These are phyloP conservation scores for Netelia fuscicornis DNA, from an alignment of 2,888 invertebrate genomes.

Conservation along the genomic window DNA sequence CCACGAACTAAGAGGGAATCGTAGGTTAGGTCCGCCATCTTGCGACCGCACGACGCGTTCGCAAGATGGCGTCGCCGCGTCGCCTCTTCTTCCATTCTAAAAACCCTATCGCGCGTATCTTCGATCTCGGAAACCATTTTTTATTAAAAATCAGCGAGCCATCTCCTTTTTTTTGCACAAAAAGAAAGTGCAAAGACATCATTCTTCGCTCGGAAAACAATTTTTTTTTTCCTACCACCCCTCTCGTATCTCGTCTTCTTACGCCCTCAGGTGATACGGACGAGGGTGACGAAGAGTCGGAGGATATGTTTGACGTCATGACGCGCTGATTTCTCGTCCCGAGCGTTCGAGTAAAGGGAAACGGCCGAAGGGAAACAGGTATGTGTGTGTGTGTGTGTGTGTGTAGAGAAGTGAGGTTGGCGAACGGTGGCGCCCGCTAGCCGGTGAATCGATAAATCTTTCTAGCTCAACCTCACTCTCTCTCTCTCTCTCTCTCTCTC, in stretches of 20 bases:
- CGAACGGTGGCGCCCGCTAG: slow-evolving; percentile 53
- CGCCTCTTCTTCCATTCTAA: not conserved
- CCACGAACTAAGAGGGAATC: too few species aligned
- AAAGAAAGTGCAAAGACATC: not conserved
- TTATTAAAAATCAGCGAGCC: not conserved
- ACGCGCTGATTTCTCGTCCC: slow-evolving; percentile 46
- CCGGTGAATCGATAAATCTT: slow-evolving; percentile 67
- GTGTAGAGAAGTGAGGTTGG: slow-evolving; percentile 16
- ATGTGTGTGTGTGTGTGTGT: not conserved
- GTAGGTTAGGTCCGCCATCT: not conserved
- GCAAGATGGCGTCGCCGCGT: not conserved
- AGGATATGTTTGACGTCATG: slow-evolving; percentile 45
- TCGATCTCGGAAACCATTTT: not conserved
- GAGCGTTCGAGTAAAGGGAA: slow-evolving; percentile 28
- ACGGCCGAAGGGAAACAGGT: slow-evolving; percentile 46
- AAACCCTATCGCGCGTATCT: not conserved
- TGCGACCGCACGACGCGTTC: not conserved
- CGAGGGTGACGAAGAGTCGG: slow-evolving; percentile 23
- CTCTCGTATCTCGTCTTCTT: not conserved
- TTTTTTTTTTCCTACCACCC: slow-evolving; percentile 9
- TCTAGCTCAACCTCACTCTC: slow-evolving; percentile 36
- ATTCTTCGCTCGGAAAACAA: not conserved
- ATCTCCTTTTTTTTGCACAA: not conserved
- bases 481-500: slow-evolving; percentile 1
- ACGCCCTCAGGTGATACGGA: not conserved